These are phyloP conservation scores for Aporophyla nigra DNA, from an alignment of 2,888 invertebrate genomes.

Conservation along the genomic window DNA sequence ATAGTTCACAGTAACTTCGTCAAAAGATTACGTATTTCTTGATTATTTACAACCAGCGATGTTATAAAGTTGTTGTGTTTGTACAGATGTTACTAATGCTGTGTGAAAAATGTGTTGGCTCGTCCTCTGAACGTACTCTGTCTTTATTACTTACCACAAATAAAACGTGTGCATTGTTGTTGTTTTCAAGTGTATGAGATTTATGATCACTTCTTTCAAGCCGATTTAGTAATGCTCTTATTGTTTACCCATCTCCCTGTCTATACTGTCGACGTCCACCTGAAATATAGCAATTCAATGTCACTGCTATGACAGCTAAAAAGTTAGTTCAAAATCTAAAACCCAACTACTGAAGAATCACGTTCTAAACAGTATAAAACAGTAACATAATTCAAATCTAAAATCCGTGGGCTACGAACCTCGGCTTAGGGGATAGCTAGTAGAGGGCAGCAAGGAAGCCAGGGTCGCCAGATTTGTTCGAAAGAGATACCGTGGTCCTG, in stretches of 20 bases:
- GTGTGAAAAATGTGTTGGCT: conserved; percentile 23
- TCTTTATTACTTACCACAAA: conserved; percentile 2
- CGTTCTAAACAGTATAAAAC: too few species aligned
- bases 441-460: too few species aligned
- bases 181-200: background rate
- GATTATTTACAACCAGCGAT: conserved; percentile 12
- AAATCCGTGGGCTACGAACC: too few species aligned
- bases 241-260: background rate
- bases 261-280: background rate
- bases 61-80: conserved; percentile 32
- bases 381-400: too few species aligned
- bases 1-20: background rate
- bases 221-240: background rate
- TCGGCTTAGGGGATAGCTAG: too few species aligned
- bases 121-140: conserved; percentile 35
- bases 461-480: too few species aligned
- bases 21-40: background rate
- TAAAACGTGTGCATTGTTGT: conserved; percentile 1
- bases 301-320: too few species aligned
- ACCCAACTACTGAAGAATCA: too few species aligned
- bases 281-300: background rate
- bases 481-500: too few species aligned
- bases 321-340: too few species aligned
- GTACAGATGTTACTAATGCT: conserved; percentile 32
- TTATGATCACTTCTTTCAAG: background rate